Base-by-base conservation (phyloP, 2,888 invertebrate species). In the Limnephilus rhombicus region DNA sequence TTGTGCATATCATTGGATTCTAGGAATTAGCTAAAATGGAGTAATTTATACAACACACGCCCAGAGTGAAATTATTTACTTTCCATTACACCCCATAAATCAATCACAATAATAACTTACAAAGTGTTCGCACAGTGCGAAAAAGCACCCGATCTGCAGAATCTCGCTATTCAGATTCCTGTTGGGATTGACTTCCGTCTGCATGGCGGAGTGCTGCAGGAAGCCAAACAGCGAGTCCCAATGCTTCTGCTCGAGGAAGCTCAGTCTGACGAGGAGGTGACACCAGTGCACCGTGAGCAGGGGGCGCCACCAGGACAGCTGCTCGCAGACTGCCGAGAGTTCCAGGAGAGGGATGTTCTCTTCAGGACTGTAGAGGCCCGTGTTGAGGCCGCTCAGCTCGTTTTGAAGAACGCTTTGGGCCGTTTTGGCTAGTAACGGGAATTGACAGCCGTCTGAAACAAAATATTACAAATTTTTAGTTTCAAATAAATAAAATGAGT, bases 111-210 rank as follows among this genome's bases (percentile, higher is more conserved):
- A 41, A 29, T 53, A 92, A 96, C 97, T 96, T 94, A 98, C 98
- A 95, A 98, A 97, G 95, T 97, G 98, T 95, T 98, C 98, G 95
- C 98, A 98, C 94, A 97, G 97, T 0, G 98, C 96, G 94, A 98
- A 96, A 0, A 97, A 96, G 31, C 97, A 97, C 0, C 97, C 97
- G 89, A 97, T 96, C 92, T 97, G 96, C 9, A 98, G 95, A 53
- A 98, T 96, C 94, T 98, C 97, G 0, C 96, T 95, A 94, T 97
- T 97, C 9, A 97, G 95, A 92, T 96, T 94, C 81, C 95, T 95
- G 0, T 95, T 94, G 90, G 95, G 95, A 0, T 94, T 95, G 37
- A 94, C 95, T 92, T 96, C 95, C 2, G 95, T 95, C 92, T 95
- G 94, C 49, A 96, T 94, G 11, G 95, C 95, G 15, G 95, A 92